Evolutionary conservation across 2,888 invertebrate species (phyloP).

Genomic region (Habroteleia sp.): DNA sequence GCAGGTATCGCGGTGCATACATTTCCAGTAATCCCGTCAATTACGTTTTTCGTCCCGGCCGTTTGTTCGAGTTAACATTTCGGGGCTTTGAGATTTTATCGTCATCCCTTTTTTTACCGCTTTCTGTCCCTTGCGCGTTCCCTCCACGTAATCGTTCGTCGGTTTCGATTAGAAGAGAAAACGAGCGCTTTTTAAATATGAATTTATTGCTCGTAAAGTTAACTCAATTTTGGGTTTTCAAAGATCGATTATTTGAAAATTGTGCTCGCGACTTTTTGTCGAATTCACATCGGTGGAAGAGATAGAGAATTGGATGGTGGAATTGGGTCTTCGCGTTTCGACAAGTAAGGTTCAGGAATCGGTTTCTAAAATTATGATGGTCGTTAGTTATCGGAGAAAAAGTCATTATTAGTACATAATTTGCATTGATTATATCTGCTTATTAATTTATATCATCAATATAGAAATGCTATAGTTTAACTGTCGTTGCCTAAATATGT

Average conservation of each 20-base stretch:
- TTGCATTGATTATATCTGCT: too few relatives aligned
- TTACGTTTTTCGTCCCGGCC: conserved; percentile 22
- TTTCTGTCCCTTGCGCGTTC: not conserved
- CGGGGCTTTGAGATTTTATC: conserved; percentile 4
- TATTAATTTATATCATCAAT: too few relatives aligned
- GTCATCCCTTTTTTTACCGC: not conserved
- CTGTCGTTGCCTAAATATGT: too few relatives aligned
- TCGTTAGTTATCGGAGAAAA: too few relatives aligned
- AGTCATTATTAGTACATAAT: too few relatives aligned
- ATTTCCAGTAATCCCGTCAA: conserved; percentile 50
- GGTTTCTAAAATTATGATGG: too few relatives aligned
- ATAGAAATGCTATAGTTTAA: too few relatives aligned
- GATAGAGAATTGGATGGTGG: conserved; percentile 7
- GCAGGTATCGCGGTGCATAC: conserved; percentile 16
- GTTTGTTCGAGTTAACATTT: conserved; percentile 5
- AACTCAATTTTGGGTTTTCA: not conserved
- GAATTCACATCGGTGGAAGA: conserved; percentile 19
- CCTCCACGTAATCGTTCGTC: not conserved
- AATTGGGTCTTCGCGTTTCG: not conserved
- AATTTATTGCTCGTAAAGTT: conserved; percentile 16
- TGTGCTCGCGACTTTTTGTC: conserved; percentile 2
- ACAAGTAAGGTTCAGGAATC: too few relatives aligned
- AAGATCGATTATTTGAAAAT: conserved; percentile 2
- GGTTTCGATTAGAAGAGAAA: not conserved
- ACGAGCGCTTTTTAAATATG: conserved; percentile 15